These are phyloP conservation scores for Meles meles DNA, from an alignment of 2,113 vertebrate species.

Conservation along the genomic window DNA sequence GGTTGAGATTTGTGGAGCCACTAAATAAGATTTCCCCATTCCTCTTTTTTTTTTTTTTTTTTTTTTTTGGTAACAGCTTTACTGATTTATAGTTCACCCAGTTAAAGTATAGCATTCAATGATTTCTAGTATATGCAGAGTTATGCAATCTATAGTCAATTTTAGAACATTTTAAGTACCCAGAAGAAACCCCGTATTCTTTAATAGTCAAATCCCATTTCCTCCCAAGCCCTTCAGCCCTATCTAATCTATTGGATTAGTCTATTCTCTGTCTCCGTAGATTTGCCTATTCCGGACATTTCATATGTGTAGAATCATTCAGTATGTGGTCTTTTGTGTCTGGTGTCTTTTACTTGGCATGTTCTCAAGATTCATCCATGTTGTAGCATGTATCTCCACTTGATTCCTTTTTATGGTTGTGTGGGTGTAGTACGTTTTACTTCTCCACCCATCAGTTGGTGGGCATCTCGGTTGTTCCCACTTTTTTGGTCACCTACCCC, in stretches of 20 bases:
- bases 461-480: not conserved
- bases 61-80: not conserved
- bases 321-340: not conserved
- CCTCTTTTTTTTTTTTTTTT: not conserved
- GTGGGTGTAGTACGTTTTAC: not conserved
- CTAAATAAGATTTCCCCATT: not conserved
- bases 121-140: not conserved
- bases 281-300: not conserved
- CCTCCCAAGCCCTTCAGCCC: not conserved
- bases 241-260: not conserved
- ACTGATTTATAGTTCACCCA: not conserved
- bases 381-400: not conserved
- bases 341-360: not conserved
- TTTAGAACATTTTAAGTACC: slow-evolving; percentile 13
- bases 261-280: not conserved
- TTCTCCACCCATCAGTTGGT: not conserved
- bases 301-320: not conserved
- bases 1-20: not conserved
- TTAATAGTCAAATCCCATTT: not conserved
- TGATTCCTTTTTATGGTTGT: not conserved
- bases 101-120: not conserved
- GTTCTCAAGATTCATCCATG: not conserved
- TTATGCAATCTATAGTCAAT: not conserved
- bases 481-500: not conserved
- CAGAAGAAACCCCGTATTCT: not conserved